Base-by-base conservation (phyloP, 2,888 invertebrate genomes). In the Tanaodytes sp. region DNA sequence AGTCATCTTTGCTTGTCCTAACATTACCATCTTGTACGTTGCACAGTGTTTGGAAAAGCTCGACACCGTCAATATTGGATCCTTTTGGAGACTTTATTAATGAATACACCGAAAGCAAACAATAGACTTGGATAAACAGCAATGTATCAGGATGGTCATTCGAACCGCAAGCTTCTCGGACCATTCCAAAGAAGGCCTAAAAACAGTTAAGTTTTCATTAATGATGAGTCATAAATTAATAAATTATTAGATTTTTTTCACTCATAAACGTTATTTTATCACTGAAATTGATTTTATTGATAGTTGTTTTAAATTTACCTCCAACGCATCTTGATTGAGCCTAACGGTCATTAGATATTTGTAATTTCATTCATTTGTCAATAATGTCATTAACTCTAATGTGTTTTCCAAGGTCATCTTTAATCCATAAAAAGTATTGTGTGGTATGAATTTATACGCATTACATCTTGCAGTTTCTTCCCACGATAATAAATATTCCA, bases 81-180 rank as follows among this genome's bases (percentile, higher is more conserved):
- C 74, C 71, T 58, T 55, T 71, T 16, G 69, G 70, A n/a, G 73
- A 73, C 16, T 70, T 74, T 1, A 71, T 59, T 15, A 74, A 42
- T 6, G 72, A 75, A 49, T 73, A 76, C 15, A 64, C 43, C n/a
- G 62, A 62, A 3, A 73, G 14, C 3, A 75, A 40, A 6, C 72
- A 54, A 45, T 49, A 73, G 4, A 73, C 65, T 73, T 76, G 70
- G 1, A 52, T 57, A 43, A 73, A 73, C 9, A 70, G 39, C 1
- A 27, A 42, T 8, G 70, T 36, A 58, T 71, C 67, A 1, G 74
- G 74, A 54, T 74, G 74, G 37, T 71, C 66, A 31, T 74, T 74
- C 5, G 61, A 64, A 6, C 72, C 69, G 31, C 71, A 74, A 20
- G 67, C 64, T 31, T 55, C 33, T 33, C 73, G 33, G 42, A 71